Evolutionary conservation across 1,140 invertebrate species (phyloP).

Genomic region (Aphelinus certus): DNA sequence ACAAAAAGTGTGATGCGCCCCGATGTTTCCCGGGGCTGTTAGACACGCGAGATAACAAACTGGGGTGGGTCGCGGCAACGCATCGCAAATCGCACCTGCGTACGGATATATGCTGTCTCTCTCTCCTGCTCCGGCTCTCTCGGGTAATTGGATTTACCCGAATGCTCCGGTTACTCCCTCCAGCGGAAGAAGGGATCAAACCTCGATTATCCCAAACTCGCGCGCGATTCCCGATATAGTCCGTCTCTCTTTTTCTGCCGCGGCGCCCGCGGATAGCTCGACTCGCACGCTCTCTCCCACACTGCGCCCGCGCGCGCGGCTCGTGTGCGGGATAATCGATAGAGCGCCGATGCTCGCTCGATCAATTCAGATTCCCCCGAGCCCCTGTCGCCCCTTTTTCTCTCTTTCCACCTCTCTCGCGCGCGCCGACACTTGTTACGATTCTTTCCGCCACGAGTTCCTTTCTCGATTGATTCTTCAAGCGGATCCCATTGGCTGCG

Average conservation of each 20-base stretch:
- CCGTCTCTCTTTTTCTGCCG: conserved; percentile 4
- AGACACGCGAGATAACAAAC: no score
- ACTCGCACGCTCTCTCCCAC: no score
- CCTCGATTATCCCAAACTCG: conserved; percentile 17
- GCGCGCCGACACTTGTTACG: background rate
- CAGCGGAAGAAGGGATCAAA: conserved; percentile 6
- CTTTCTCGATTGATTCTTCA: no score
- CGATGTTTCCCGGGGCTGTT: no score
- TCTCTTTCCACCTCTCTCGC: no score
- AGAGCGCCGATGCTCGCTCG: no score
- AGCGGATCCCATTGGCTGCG: no score
- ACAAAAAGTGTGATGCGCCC: no score
- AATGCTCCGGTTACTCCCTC: conserved; percentile 29
- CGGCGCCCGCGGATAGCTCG: background rate
- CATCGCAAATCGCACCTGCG: conserved; percentile 34
- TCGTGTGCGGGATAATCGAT: background rate
- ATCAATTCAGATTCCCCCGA: background rate
- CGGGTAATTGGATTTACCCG: conserved; percentile 44
- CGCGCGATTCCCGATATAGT: background rate
- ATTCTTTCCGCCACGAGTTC: no score
- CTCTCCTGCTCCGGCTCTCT: conserved; percentile 17
- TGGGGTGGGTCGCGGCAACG: conserved; percentile 14
- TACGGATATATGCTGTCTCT: no score
- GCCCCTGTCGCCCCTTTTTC: background rate
- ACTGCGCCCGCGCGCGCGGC: background rate